Evolutionary conservation across 2,888 invertebrate genomes (phyloP).

Genomic region (Acleris holmiana): DNA sequence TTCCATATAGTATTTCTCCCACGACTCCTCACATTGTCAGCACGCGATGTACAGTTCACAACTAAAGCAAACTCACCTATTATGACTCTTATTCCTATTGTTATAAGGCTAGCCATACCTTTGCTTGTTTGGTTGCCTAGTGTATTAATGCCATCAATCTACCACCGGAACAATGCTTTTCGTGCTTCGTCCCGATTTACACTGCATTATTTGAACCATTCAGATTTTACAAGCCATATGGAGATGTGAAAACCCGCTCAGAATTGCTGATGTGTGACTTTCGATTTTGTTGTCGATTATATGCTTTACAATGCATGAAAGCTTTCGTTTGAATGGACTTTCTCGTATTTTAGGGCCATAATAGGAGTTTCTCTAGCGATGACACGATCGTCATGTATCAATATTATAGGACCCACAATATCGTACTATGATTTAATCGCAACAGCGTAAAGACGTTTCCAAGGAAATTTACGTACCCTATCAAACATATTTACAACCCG

Average conservation of each 20-base stretch:
- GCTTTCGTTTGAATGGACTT: conserved; percentile 19
- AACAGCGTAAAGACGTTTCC: too few relatives aligned
- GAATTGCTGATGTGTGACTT: conserved; percentile 55
- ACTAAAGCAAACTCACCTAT: conserved; percentile 1
- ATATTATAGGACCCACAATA: too few relatives aligned
- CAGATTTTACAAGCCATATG: conserved; percentile 55
- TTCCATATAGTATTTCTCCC: conserved; percentile 72
- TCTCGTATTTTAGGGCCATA: conserved; percentile 4
- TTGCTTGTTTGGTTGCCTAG: conserved; percentile 10
- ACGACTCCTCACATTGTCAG: conserved; percentile 56
- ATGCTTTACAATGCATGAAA: conserved; percentile 24
- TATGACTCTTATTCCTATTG: conserved; percentile 15
- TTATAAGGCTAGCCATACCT: conserved; percentile 1
- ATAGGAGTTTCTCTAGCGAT: background rate
- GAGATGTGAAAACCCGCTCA: conserved; percentile 50
- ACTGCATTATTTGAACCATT: conserved; percentile 45
- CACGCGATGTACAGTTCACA: conserved; percentile 50
- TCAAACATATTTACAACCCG: background rate
- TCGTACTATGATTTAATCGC: too few relatives aligned
- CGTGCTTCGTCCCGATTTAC: conserved; percentile 53
- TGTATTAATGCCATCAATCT: conserved; percentile 60
- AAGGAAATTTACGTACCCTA: background rate
- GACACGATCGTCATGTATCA: background rate
- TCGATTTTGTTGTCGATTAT: conserved; percentile 55
- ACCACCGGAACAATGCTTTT: conserved; percentile 60